Percentiles rank a stretch among this genome's conserved stretches.
Evolutionary conservation across 2,113 vertebrate genomes (phyloP).

Genomic region (Garra rufa): DNA sequence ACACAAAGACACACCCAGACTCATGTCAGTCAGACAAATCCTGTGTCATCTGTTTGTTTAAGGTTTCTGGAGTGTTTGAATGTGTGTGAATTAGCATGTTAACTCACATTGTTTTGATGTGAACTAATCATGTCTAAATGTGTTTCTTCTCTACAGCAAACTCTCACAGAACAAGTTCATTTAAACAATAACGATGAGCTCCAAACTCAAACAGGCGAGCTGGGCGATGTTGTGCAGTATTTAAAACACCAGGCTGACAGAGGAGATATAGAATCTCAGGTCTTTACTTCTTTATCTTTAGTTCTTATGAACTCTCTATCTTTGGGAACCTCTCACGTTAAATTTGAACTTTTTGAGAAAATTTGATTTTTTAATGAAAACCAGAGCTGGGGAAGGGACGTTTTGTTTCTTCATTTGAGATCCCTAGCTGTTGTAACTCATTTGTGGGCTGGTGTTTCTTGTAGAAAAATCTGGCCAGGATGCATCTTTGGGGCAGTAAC

Average conservation of each 20-base stretch:
- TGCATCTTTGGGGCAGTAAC: constrained; percentile 89
- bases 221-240: constrained; percentile 84
- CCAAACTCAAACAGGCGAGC: constrained; percentile 78
- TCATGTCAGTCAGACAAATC: not conserved
- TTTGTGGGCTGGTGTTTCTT: constrained; percentile 15
- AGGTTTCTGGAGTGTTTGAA: no score
- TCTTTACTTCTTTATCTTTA: constrained; percentile 47
- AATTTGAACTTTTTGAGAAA: no score
- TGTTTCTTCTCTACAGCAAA: constrained; percentile 71
- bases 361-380: not conserved
- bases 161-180: constrained; percentile 81
- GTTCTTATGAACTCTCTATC: not conserved
- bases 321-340: not conserved
- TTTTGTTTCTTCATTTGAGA: not conserved
- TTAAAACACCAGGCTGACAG: constrained; percentile 84
- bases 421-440: not conserved
- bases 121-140: not conserved
- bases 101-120: not conserved
- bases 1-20: not conserved
- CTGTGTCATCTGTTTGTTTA: not conserved
- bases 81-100: not conserved
- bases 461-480: constrained; percentile 85
- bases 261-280: constrained; percentile 87
- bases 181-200: constrained; percentile 81
- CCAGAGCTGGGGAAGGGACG: not conserved